These are phyloP conservation scores for Amyelois transitella DNA, from an alignment of 1,140 invertebrate species.

Conservation along the genomic window DNA sequence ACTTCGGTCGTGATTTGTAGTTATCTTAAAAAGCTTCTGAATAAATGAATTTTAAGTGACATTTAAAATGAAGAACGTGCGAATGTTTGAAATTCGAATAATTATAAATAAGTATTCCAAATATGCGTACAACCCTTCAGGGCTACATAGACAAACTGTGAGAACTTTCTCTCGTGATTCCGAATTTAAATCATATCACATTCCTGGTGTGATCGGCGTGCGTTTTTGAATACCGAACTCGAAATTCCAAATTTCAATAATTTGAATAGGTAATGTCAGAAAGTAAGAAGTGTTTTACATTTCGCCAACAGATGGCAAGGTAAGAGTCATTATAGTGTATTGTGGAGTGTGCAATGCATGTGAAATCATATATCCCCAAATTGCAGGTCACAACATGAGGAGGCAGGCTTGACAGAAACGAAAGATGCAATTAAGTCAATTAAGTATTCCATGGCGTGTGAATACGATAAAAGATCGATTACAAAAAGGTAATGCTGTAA, in stretches of 20 bases:
- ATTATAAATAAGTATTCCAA: not conserved
- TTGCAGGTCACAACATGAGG: not conserved
- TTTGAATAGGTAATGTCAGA: constrained; percentile 15
- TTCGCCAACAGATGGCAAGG: not conserved
- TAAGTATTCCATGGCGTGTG: too few species aligned
- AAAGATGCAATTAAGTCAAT: too few species aligned
- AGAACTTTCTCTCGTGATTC: constrained; percentile 36
- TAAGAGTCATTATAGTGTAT: not conserved
- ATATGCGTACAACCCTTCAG: constrained; percentile 5
- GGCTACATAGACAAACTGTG: constrained; percentile 36
- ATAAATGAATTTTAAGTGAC: not conserved
- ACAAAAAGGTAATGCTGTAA: too few species aligned
- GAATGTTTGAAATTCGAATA: not conserved
- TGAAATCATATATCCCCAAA: not conserved
- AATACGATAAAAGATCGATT: too few species aligned
- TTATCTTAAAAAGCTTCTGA: not conserved
- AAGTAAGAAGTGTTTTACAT: not conserved
- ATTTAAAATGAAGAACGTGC: not conserved
- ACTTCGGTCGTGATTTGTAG: not conserved
- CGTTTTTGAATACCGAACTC: constrained; percentile 9
- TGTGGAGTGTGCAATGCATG: not conserved
- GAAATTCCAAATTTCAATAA: constrained; percentile 11
- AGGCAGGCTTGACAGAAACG: too few species aligned
- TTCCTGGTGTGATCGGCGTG: constrained; percentile 18
- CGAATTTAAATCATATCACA: constrained; percentile 31